phyloP scores from a whole-genome alignment of 2,888 invertebrate species.

The Watsonalla binaria region DNA sequence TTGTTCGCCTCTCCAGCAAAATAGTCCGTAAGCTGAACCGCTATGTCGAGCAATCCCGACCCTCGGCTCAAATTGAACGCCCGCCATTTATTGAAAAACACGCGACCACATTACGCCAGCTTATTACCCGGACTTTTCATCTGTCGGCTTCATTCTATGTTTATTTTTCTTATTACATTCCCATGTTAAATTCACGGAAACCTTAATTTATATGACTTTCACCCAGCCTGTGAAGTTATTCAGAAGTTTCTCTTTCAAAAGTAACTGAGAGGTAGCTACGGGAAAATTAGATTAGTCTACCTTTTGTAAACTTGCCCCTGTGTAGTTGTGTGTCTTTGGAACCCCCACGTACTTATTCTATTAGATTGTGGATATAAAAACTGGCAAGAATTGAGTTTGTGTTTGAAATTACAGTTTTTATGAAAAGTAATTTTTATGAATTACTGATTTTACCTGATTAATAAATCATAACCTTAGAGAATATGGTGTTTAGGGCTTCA shows the following conservation, averaged over 20 bases:
- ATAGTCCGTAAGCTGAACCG: constrained; percentile 21
- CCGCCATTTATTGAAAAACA: constrained; percentile 28
- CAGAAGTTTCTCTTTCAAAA: not conserved
- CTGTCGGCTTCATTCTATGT: not conserved
- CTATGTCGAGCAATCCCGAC: constrained; percentile 18
- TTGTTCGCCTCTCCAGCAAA: constrained; percentile 39
- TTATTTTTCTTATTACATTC: not conserved
- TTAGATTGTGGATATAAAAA: too few relatives aligned
- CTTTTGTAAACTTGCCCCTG: not conserved
- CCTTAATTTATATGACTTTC: not conserved
- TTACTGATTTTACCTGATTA: too few relatives aligned
- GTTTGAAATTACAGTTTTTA: constrained; percentile 4
- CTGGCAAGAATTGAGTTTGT: not conserved
- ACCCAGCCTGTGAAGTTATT: not conserved
- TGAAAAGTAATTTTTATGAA: not conserved
- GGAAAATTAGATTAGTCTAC: not conserved
- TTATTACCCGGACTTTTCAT: constrained; percentile 6
- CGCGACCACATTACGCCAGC: constrained; percentile 9
- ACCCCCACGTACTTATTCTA: not conserved
- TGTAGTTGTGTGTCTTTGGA: not conserved
- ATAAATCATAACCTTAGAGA: too few relatives aligned
- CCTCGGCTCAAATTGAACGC: constrained; percentile 34
- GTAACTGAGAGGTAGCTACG: not conserved
- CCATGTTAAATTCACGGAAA: not conserved
- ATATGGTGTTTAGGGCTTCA: too few relatives aligned